Evolutionary conservation across 2,113 vertebrate species (phyloP).

Genomic region (Larimichthys polyactis): DNA sequence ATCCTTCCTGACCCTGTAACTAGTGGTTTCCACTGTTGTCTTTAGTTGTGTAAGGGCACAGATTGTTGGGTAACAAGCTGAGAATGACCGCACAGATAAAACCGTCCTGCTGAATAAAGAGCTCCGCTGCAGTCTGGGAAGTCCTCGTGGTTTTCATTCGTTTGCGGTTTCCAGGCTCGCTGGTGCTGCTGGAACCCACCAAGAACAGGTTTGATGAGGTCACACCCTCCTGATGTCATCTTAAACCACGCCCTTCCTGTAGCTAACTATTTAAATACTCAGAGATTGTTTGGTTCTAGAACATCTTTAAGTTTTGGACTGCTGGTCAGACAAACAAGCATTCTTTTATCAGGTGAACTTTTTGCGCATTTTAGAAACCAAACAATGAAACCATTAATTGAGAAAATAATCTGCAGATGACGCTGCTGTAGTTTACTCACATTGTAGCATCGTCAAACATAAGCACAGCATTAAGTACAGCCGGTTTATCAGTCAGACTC

Average conservation of each 20-base stretch:
- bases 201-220: conserved; percentile 23
- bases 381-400: too few relatives aligned
- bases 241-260: conserved; percentile 16
- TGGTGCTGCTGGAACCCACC: conserved; percentile 19
- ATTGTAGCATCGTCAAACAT: too few relatives aligned
- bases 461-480: too few relatives aligned
- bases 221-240: conserved; percentile 49
- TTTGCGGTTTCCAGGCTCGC: conserved; percentile 50
- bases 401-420: too few relatives aligned
- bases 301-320: too few relatives aligned
- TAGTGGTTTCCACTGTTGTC: conserved; percentile 31
- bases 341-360: too few relatives aligned
- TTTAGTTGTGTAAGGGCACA: conserved; percentile 27
- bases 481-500: too few relatives aligned
- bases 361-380: too few relatives aligned
- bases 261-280: too few relatives aligned
- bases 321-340: too few relatives aligned
- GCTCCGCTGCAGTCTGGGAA: background rate
- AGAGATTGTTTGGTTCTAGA: too few relatives aligned
- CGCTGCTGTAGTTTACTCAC: too few relatives aligned
- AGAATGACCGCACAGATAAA: conserved; percentile 22
- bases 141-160: conserved; percentile 13
- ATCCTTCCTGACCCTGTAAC: conserved; percentile 12
- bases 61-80: conserved; percentile 1
- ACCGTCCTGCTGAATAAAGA: background rate